phyloP scores from a whole-genome alignment of 2,113 vertebrate species.

The Protobothrops flavoviridis region DNA sequence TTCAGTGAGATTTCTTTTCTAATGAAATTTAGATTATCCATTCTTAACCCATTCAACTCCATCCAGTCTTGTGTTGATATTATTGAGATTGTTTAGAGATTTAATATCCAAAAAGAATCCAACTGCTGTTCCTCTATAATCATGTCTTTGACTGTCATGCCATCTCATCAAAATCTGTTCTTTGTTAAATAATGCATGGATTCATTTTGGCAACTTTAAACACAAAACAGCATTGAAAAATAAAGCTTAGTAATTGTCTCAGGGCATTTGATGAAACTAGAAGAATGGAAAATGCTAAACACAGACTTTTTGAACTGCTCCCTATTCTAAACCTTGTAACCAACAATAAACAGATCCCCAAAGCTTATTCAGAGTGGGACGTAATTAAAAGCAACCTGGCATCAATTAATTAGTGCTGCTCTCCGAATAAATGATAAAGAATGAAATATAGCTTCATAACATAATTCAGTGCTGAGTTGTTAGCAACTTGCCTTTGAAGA shows the following conservation, averaged over 20 bases:
- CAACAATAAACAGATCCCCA: slow-evolving; percentile 23
- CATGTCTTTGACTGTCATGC: fast-evolving
- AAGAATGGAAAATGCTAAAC: slow-evolving; percentile 1
- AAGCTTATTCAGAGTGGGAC: slow-evolving; percentile 5
- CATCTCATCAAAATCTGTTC: background rate
- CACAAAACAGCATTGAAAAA: background rate
- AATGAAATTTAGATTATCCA: background rate
- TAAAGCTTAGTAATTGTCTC: background rate
- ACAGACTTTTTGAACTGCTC: slow-evolving; percentile 1
- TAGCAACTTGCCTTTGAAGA: slow-evolving; percentile 27
- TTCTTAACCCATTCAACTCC: background rate
- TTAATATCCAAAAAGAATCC: background rate
- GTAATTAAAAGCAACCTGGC: slow-evolving; percentile 40
- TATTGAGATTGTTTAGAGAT: background rate
- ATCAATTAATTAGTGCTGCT: slow-evolving; percentile 22
- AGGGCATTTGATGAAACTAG: background rate
- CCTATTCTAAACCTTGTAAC: background rate
- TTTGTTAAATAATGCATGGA: background rate
- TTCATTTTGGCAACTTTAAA: slow-evolving; percentile 5
- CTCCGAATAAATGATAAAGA: slow-evolving; percentile 39
- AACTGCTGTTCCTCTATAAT: background rate
- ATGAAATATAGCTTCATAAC: slow-evolving; percentile 21
- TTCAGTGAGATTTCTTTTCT: background rate
- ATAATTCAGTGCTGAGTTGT: background rate
- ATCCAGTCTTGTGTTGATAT: background rate